Percentiles rank a stretch among this genome's conserved stretches.
phyloP scores from a whole-genome alignment of 2,888 invertebrate genomes.

The Pyralis farinalis region DNA sequence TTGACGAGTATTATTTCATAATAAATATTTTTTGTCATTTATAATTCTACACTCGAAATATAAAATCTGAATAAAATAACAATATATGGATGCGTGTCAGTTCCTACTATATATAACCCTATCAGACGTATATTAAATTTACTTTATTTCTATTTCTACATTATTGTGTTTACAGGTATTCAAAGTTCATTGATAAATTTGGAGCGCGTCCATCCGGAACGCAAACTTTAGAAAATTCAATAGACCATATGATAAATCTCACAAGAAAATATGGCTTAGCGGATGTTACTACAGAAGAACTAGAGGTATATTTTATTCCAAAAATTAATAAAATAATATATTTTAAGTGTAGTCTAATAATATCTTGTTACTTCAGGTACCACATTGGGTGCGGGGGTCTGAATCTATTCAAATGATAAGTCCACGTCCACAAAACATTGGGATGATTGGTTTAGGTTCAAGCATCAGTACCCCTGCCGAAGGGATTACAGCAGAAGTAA shows the following conservation, averaged over 20 bases:
- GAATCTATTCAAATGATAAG: constrained; percentile 83
- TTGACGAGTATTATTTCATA: no score
- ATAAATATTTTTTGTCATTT: no score
- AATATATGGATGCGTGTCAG: no score
- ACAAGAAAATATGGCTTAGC: constrained; percentile 35
- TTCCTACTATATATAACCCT: no score
- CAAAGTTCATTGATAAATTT: constrained; percentile 65
- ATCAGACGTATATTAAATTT: no score
- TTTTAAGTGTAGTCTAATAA: background rate
- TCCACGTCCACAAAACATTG: constrained; percentile 82
- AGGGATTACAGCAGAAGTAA: constrained; percentile 85
- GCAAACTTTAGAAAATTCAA: constrained; percentile 81
- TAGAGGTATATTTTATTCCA: constrained; percentile 46
- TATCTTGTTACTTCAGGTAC: constrained; percentile 38
- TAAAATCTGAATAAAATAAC: no score
- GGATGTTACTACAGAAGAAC: constrained; percentile 86
- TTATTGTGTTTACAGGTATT: background rate
- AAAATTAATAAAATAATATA: no score
- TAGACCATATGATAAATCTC: constrained; percentile 81
- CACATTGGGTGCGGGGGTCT: constrained; percentile 79
- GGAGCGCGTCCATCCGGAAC: constrained; percentile 84
- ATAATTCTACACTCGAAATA: no score
- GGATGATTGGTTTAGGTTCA: constrained; percentile 85
- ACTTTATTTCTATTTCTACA: background rate
- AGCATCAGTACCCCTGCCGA: constrained; percentile 84